Evolutionary conservation across 1,140 invertebrate species (phyloP), one percentile per base, ranked within the genome.

Genomic region (Gerris buenoi): DNA sequence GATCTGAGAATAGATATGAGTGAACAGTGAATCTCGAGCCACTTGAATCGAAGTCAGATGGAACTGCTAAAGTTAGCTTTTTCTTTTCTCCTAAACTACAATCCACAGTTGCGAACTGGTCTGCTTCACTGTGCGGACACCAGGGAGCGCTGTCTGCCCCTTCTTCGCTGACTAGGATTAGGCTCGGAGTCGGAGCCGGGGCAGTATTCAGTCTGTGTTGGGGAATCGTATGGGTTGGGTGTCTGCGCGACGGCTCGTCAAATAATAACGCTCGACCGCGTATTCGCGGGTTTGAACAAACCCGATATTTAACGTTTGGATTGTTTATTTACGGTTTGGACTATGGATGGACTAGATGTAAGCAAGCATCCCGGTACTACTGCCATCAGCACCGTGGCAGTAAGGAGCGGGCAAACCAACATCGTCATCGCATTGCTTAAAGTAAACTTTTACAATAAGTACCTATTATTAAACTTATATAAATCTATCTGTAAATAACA

Each of bases 331-430:
- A 25, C 25, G 13, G 60, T 25, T 22, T 59, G 22, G 57, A 59
- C 33, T 23, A 61, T 10, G 25, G 60, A 28, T 23, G 59, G 33
- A 25, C 69, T 61, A 13, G 27, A 15, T 64, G 2, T 57, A 59
- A 61, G 59, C 57, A 58, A 58, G 33, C 33, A 46, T 18, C 64
- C 66, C 71, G 26, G 77, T 79, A 87, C 89, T 22, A 95, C 91
- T 27, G 93, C 91, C 69, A 88, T 95, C 72, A 92, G 90, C 76
- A 95, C 92, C 22, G 93, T 95, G 71, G 92, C 91, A 18, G 86
- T 95, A 29, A 89, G 92, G 75, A 91, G 90, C 75, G 91, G 90
- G 70, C 83, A 84, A 70, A 89, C 91, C 13, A 84, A 88, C 75
- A 85, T 95, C 73, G 89, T 95, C 73, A 88, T 95, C 73, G 93